phyloP scores from a whole-genome alignment of 2,113 vertebrate genomes.

The Antechinus flavipes region DNA sequence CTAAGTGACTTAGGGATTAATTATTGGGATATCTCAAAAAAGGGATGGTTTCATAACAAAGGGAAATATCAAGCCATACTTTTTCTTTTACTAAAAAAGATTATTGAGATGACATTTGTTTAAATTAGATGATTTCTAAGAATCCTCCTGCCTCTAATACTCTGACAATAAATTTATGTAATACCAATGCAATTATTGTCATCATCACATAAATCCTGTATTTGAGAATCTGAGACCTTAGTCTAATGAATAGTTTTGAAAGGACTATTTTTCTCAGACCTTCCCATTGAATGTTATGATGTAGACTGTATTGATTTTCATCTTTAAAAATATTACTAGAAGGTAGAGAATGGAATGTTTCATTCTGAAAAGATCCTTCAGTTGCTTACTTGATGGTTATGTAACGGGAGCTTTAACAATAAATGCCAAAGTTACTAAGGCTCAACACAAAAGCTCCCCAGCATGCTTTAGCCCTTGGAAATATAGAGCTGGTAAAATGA shows the following conservation, averaged over 20 bases:
- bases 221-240: not conserved
- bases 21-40: not conserved
- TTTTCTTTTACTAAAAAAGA: not conserved
- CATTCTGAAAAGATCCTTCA: not conserved
- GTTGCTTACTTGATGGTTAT: not conserved
- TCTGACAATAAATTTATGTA: not conserved
- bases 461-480: not conserved
- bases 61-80: not conserved
- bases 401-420: not conserved
- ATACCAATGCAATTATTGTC: not conserved
- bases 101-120: not conserved
- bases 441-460: not conserved
- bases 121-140: not conserved
- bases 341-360: not conserved
- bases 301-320: not conserved
- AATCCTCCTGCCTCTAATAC: not conserved
- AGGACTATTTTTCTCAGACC: not conserved
- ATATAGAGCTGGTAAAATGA: not conserved
- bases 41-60: not conserved
- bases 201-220: not conserved
- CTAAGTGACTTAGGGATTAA: not conserved
- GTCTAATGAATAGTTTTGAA: not conserved
- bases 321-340: not conserved
- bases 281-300: not conserved
- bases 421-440: slow-evolving; percentile 2